phyloP scores from a whole-genome alignment of 1,140 invertebrate genomes.

The Lordiphosa clarofinis region DNA sequence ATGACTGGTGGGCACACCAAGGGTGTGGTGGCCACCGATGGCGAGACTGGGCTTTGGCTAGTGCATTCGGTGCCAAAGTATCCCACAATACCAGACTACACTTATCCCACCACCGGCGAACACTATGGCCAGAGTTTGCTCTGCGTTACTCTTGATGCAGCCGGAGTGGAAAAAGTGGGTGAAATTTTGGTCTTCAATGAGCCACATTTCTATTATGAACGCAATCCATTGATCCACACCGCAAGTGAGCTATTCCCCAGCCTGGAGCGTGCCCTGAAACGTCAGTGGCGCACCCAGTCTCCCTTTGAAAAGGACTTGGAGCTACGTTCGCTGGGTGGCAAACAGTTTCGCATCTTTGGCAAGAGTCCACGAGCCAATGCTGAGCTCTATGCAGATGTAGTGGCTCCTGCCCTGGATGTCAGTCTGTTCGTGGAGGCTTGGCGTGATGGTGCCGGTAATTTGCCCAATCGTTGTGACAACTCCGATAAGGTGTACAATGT shows the following conservation, averaged over 20 bases:
- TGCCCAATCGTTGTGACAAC: conserved; percentile 85
- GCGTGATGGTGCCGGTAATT: conserved; percentile 88
- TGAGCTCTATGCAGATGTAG: conserved; percentile 91
- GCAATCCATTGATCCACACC: conserved; percentile 81
- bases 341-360: conserved; percentile 88
- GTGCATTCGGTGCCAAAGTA: conserved; percentile 95
- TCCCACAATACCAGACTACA: conserved; percentile 84
- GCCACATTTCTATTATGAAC: conserved; percentile 84
- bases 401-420: conserved; percentile 86
- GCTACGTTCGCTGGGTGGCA: conserved; percentile 82
- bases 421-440: conserved; percentile 92
- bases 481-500: conserved; percentile 84
- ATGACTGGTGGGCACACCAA: conserved; percentile 89
- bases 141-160: conserved; percentile 87
- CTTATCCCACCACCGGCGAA: conserved; percentile 87
- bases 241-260: conserved; percentile 80
- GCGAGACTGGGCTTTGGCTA: conserved; percentile 90
- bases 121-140: conserved; percentile 92
- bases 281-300: conserved; percentile 82
- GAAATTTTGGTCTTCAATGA: conserved; percentile 88
- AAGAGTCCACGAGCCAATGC: conserved; percentile 88
- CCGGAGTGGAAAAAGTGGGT: conserved; percentile 86
- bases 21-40: conserved; percentile 88
- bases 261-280: conserved; percentile 83
- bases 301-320: conserved; percentile 83